Conservation (phyloP, 2,113 vertebrate species). For the Promerops cafer region DNA sequence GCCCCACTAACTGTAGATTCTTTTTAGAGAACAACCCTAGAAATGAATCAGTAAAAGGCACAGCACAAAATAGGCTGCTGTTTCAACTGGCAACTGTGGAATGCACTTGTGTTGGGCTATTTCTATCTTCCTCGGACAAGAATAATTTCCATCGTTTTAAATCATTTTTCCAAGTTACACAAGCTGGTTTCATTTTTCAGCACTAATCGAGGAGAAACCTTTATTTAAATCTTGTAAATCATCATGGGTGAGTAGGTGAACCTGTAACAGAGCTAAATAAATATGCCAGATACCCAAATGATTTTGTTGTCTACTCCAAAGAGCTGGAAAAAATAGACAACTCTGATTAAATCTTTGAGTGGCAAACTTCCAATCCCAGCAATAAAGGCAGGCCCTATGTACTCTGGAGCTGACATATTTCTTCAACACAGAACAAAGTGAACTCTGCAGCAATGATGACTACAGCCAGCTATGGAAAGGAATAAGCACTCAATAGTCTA, state of each 20-base stretch:
- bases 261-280: background rate
- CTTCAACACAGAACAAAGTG: background rate
- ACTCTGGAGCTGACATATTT: background rate
- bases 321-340: background rate
- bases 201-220: background rate
- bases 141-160: conserved; percentile 17
- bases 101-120: conserved; percentile 2
- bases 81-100: background rate
- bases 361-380: background rate
- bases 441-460: background rate
- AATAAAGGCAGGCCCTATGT: background rate
- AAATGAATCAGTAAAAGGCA: conserved; percentile 6
- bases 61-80: conserved; percentile 19
- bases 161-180: background rate
- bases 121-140: background rate
- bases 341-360: background rate
- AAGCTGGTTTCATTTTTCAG: conserved; percentile 7
- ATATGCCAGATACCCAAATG: background rate
- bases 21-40: background rate
- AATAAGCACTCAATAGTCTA: background rate
- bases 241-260: background rate
- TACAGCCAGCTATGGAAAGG: background rate
- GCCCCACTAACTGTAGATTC: background rate
- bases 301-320: background rate
- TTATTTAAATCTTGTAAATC: background rate